Conservation (phyloP, 1,140 invertebrate species). For the Himalopsyche phryganea region DNA sequence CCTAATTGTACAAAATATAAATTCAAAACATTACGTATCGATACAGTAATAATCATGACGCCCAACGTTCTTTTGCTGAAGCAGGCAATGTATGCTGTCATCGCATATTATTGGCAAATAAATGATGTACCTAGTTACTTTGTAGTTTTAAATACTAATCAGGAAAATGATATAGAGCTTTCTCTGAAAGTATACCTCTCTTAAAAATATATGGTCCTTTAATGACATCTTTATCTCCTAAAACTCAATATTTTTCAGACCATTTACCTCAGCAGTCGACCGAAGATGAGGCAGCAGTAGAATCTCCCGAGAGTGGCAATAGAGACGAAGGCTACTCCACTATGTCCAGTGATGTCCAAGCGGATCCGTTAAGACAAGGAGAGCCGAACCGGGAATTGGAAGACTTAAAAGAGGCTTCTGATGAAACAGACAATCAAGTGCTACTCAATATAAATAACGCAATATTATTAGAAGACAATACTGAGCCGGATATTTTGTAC, state of each 20-base stretch:
- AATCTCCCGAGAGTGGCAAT: slow-evolving; percentile 70
- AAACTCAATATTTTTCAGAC: slow-evolving; percentile 33
- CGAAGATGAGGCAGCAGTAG: slow-evolving; percentile 59
- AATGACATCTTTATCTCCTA: too few species aligned
- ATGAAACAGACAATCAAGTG: slow-evolving; percentile 61
- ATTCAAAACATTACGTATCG: too few species aligned
- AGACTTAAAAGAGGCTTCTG: slow-evolving; percentile 68
- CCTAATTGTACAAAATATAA: too few species aligned
- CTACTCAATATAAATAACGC: slow-evolving; percentile 53
- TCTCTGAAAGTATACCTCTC: too few species aligned
- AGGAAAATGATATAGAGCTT: too few species aligned
- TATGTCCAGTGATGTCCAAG: slow-evolving; percentile 84
- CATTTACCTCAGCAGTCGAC: slow-evolving; percentile 44
- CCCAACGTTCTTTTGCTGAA: too few species aligned
- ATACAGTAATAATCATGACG: too few species aligned
- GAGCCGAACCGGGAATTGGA: slow-evolving; percentile 60
- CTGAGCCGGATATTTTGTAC: slow-evolving; percentile 65
- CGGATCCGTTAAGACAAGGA: slow-evolving; percentile 58
- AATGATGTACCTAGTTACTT: too few species aligned
- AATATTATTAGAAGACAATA: slow-evolving; percentile 51
- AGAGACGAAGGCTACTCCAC: slow-evolving; percentile 85
- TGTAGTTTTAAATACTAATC: too few species aligned
- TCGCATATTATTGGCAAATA: too few species aligned
- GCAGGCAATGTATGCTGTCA: too few species aligned
- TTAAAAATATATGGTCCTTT: too few species aligned